Evolutionary conservation across 2,888 invertebrate genomes (phyloP).

Genomic region (Eudemis profundana): DNA sequence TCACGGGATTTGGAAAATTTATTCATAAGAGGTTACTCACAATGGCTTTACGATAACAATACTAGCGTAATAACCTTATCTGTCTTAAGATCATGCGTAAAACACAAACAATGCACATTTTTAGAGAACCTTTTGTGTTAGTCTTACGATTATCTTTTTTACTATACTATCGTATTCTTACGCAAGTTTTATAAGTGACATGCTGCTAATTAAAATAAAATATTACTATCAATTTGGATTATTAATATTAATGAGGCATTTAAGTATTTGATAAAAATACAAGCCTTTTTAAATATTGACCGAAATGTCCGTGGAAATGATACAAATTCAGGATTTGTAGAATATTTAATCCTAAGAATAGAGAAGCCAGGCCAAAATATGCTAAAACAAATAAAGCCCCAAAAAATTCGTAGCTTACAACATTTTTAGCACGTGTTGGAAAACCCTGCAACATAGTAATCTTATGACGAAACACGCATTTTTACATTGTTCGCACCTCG

Average conservation of each 20-base stretch:
- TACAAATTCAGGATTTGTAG: too few species aligned
- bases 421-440: slow-evolving; percentile 32
- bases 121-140: not conserved
- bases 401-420: slow-evolving; percentile 16
- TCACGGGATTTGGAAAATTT: not conserved
- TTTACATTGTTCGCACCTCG: slow-evolving; percentile 57
- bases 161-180: not conserved
- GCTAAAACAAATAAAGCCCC: not conserved
- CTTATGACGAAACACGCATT: slow-evolving; percentile 36
- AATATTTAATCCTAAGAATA: not conserved
- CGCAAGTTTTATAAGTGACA: too few species aligned
- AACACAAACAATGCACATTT: slow-evolving; percentile 9
- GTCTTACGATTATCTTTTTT: not conserved
- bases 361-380: not conserved
- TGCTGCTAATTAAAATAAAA: too few species aligned
- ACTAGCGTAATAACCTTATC: slow-evolving; percentile 22
- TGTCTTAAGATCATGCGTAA: slow-evolving; percentile 22
- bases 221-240: too few species aligned
- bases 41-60: slow-evolving; percentile 15
- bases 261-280: too few species aligned
- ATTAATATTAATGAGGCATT: too few species aligned
- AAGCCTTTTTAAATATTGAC: too few species aligned
- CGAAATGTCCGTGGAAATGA: too few species aligned
- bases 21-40: slow-evolving; percentile 20
- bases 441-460: slow-evolving; percentile 29